Conservation (phyloP, 1,140 invertebrate species). For the Phortica variegata region DNA sequence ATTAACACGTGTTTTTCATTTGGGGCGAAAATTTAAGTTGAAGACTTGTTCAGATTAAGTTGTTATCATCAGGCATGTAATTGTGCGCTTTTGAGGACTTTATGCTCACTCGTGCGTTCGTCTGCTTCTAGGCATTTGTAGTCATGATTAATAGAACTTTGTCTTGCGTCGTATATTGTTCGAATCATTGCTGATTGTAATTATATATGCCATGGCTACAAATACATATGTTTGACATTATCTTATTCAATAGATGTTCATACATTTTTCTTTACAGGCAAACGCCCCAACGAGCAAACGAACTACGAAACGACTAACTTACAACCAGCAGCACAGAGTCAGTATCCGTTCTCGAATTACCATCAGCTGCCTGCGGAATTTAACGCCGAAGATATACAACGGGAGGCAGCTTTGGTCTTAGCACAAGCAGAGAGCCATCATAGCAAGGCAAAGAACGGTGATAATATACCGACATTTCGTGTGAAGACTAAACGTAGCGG, state of each 20-base stretch:
- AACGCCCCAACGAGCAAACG: constrained; percentile 38
- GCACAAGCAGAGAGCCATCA: constrained; percentile 51
- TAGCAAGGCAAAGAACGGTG: constrained; percentile 51
- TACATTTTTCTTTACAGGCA: constrained; percentile 23
- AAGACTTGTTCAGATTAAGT: no score
- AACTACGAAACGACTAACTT: constrained; percentile 45
- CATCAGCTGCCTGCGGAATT: constrained; percentile 51
- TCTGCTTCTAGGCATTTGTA: no score
- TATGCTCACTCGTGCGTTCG: no score
- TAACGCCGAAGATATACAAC: constrained; percentile 46
- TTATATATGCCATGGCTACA: no score
- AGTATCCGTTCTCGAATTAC: constrained; percentile 21
- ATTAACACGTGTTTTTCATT: no score
- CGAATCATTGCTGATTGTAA: no score
- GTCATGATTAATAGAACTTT: no score
- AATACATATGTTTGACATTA: no score
- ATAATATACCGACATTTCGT: constrained; percentile 45
- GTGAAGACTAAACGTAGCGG: constrained; percentile 44
- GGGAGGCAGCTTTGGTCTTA: constrained; percentile 52
- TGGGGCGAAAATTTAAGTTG: no score
- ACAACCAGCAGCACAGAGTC: constrained; percentile 21
- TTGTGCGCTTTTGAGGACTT: no score
- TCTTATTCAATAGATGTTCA: neutral
- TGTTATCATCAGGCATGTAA: no score
- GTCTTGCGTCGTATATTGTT: no score